These are phyloP conservation scores for Aspidiotus rigidus DNA, from an alignment of 2,888 invertebrate genomes.

Conservation along the genomic window DNA sequence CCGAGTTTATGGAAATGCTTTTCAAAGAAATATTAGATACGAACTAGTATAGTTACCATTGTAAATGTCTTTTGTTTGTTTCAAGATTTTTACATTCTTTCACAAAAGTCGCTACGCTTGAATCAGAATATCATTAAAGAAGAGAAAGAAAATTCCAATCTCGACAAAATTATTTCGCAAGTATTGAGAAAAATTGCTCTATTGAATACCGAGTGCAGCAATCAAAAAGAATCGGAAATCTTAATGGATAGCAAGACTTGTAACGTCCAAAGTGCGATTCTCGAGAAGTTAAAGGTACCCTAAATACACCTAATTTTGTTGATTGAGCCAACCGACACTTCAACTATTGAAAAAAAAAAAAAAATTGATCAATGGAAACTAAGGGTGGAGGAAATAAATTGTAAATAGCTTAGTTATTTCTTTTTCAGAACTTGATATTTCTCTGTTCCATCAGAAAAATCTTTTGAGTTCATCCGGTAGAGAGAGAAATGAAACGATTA, in stretches of 20 bases:
- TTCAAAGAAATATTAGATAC: not conserved
- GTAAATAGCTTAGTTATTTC: no score
- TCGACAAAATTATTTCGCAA: constrained; percentile 14
- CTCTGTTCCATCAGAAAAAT: no score
- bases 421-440: no score
- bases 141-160: not conserved
- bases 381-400: no score
- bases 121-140: constrained; percentile 9
- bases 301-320: not conserved
- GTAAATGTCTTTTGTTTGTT: constrained; percentile 9
- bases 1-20: not conserved
- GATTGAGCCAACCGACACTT: not conserved
- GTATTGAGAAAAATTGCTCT: constrained; percentile 13
- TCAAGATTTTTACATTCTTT: constrained; percentile 20
- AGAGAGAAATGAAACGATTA: no score
- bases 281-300: constrained; percentile 20
- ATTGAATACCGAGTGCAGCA: constrained; percentile 17
- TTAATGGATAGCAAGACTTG: constrained; percentile 17
- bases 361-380: no score
- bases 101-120: constrained; percentile 8
- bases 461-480: no score
- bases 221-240: constrained; percentile 11
- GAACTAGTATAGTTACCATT: not conserved
- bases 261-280: constrained; percentile 8
- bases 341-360: no score